Evolutionary conservation across 2,888 invertebrate genomes (phyloP), one percentile per base, ranked within the genome.

Genomic region (Slavum lentiscoides): DNA sequence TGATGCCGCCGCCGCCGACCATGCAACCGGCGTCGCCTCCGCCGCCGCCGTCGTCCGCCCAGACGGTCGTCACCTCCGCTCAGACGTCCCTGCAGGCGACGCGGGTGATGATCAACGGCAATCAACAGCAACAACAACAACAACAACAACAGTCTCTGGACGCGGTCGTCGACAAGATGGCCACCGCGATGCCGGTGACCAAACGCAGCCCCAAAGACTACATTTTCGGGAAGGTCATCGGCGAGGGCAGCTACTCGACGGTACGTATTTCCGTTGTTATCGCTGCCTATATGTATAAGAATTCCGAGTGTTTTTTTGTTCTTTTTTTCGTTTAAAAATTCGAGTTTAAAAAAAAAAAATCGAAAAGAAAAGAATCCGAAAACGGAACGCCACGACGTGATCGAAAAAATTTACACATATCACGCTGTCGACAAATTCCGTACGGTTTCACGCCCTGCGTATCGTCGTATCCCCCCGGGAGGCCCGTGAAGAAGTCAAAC

Each of bases 241-340:
- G 98, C 83, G 98, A 98, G 87, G 98, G 98, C 83, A 97, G 97
- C 86, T 99, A 95, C 87, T 97, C 97, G 85, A 95, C 94, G 82
- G 98, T 92, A 85, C 88, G 88, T 87, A 67, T 64, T 49, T 3
- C 4, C 43, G 7, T 30, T 30, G 30, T 30, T 30, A 30, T 30
- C 30, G 30, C 2, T 2, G 30, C 4, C 30, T 30, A 30, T 30
- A n/a, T n/a, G n/a, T n/a, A n/a, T n/a, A n/a, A 4, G 30, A 30
- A 30, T 30, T 30, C 30, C 30, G 4, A 30, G 30, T 30, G 30
- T 30, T 30, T n/a, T n/a, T n/a, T n/a, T n/a, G n/a, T n/a, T 30
- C 30, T 2, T 4, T 2, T 4, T 4, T 4, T 4, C 30, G 30
- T 2, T 30, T 30, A 30, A 1, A 4, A 30, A 30, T 4, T 30